These are phyloP conservation scores for Noctua fimbriata DNA, from an alignment of 2,888 invertebrate genomes.

Conservation along the genomic window DNA sequence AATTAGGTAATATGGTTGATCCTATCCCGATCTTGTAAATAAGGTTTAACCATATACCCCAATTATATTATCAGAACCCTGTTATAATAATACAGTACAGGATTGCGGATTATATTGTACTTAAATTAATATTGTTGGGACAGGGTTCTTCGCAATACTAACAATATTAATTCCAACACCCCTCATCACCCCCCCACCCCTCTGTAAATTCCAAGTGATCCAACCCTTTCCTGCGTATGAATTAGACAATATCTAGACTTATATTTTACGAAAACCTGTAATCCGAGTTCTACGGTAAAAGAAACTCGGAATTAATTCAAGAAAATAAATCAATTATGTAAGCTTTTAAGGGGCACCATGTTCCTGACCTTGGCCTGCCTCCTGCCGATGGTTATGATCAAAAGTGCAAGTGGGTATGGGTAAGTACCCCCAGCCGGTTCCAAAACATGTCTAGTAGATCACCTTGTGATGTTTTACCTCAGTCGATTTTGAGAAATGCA, in stretches of 20 bases:
- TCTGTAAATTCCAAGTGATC: not conserved
- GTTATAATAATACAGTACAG: no score
- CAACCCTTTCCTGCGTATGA: not conserved
- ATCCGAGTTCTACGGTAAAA: not conserved
- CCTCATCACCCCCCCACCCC: no score
- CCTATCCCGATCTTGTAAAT: not conserved
- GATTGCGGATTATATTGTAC: not conserved
- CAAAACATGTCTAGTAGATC: conserved; percentile 40
- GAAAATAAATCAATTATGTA: not conserved
- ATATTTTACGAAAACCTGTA: not conserved
- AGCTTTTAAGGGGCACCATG: conserved; percentile 23
- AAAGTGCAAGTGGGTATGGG: conserved; percentile 22
- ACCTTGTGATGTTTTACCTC: conserved; percentile 57
- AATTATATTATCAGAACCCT: not conserved
- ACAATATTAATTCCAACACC: no score
- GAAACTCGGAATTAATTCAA: not conserved
- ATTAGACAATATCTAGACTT: not conserved
- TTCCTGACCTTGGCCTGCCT: conserved; percentile 44
- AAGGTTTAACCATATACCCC: not conserved
- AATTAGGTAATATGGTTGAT: not conserved
- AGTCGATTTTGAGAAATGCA: conserved; percentile 53
- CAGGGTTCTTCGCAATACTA: no score
- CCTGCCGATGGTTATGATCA: conserved; percentile 31
- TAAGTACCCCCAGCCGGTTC: conserved; percentile 32
- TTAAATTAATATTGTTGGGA: no score